Evolutionary conservation across 2,113 vertebrate genomes (phyloP).

Genomic region (Terrapene triunguis): DNA sequence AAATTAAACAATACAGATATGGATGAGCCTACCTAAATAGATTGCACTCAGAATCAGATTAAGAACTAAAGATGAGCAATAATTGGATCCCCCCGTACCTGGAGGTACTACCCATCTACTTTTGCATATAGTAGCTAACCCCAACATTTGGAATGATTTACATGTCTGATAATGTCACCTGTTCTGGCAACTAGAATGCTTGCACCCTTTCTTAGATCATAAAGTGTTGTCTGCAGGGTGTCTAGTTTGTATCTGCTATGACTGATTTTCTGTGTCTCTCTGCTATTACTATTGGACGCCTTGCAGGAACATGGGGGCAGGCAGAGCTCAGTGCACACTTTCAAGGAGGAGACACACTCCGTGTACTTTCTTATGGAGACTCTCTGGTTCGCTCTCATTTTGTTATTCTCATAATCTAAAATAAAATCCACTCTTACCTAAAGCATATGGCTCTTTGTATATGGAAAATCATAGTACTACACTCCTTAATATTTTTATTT

Average conservation of each 20-base stretch:
- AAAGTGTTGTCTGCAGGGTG: background rate
- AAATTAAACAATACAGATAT: background rate
- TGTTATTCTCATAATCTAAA: background rate
- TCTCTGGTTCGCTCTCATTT: background rate
- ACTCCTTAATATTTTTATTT: background rate
- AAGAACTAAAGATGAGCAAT: background rate
- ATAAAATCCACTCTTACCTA: background rate
- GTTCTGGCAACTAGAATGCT: background rate
- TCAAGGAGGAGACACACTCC: background rate
- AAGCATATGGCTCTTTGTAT: background rate
- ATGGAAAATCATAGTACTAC: accelerated
- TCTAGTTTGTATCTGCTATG: background rate
- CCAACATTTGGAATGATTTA: background rate
- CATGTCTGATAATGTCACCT: background rate
- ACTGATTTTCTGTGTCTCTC: background rate
- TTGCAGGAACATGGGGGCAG: background rate
- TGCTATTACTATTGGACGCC: background rate
- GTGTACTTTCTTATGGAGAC: background rate
- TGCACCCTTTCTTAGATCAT: background rate
- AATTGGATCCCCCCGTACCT: background rate
- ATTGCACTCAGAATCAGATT: accelerated
- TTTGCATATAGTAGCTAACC: background rate
- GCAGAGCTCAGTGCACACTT: background rate
- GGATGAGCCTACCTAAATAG: accelerated
- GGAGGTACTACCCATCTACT: background rate